phyloP scores from a whole-genome alignment of 1,140 invertebrate species.

The Heliconius hewitsoni region DNA sequence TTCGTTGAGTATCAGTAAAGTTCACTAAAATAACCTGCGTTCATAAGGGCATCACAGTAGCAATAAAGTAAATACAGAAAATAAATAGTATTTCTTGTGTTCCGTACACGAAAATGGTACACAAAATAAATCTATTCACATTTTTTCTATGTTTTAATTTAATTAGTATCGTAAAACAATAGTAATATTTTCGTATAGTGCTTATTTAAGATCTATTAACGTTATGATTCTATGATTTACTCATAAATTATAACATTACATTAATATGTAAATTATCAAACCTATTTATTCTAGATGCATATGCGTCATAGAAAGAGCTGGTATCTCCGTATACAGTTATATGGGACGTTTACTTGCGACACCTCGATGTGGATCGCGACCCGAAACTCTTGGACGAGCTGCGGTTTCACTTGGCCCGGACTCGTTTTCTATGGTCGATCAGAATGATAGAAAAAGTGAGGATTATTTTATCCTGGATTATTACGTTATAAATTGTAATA shows the following conservation, averaged over 20 bases:
- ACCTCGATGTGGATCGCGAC: conserved; percentile 88
- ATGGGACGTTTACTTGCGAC: conserved; percentile 90
- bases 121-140: not conserved
- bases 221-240: too few species aligned
- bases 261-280: not conserved
- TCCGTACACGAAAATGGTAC: too few species aligned
- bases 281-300: conserved; percentile 86
- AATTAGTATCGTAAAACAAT: not conserved
- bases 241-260: not conserved
- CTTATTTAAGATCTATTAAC: too few species aligned
- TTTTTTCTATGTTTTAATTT: not conserved
- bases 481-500: not conserved
- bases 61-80: too few species aligned
- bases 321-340: conserved; percentile 92
- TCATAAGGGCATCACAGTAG: too few species aligned
- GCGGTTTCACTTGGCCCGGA: conserved; percentile 89
- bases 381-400: conserved; percentile 76
- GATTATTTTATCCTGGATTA: not conserved
- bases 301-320: conserved; percentile 89
- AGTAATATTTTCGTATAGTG: too few species aligned
- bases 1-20: too few species aligned
- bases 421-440: conserved; percentile 91
- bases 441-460: conserved; percentile 89
- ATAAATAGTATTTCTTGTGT: too few species aligned
- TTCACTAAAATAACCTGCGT: too few species aligned